Evolutionary conservation across 2,888 invertebrate species (phyloP).

Genomic region (Acronicta aceris): DNA sequence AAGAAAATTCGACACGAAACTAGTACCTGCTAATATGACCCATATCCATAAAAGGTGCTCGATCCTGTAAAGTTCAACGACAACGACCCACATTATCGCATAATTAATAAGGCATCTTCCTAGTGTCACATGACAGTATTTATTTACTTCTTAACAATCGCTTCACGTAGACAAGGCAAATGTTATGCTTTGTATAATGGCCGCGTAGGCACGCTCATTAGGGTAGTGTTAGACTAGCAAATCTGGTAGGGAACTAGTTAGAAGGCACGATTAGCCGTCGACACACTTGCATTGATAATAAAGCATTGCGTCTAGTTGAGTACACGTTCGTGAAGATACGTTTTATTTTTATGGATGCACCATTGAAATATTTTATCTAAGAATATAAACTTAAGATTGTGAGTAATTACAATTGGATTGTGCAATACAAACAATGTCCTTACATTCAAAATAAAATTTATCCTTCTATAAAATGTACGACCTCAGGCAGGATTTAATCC

Average conservation of each 20-base stretch:
- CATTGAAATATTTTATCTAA: too few species aligned
- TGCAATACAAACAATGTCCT: too few species aligned
- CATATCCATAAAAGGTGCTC: not conserved
- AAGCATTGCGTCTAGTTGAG: slow-evolving; percentile 1
- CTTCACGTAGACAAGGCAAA: slow-evolving; percentile 9
- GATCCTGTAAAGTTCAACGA: not conserved
- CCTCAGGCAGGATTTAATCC: too few species aligned
- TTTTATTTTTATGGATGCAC: too few species aligned
- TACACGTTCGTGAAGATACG: not conserved
- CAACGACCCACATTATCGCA: not conserved
- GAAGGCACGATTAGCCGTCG: slow-evolving; percentile 27
- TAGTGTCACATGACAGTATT: not conserved
- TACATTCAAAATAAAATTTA: too few species aligned
- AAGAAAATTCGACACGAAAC: too few species aligned
- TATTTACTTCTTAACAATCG: not conserved
- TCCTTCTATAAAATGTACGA: too few species aligned
- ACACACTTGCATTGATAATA: slow-evolving; percentile 50
- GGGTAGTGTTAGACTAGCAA: slow-evolving; percentile 22
- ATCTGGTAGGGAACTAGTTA: slow-evolving; percentile 19
- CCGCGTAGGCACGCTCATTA: slow-evolving; percentile 36
- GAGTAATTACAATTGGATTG: too few species aligned
- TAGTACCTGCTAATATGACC: too few species aligned
- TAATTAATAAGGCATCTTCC: not conserved
- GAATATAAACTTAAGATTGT: too few species aligned
- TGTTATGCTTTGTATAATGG: slow-evolving; percentile 22